Evolutionary conservation across 2,797 vertebrate species (phyloP).

Genomic region (Pygocentrus nattereri): DNA sequence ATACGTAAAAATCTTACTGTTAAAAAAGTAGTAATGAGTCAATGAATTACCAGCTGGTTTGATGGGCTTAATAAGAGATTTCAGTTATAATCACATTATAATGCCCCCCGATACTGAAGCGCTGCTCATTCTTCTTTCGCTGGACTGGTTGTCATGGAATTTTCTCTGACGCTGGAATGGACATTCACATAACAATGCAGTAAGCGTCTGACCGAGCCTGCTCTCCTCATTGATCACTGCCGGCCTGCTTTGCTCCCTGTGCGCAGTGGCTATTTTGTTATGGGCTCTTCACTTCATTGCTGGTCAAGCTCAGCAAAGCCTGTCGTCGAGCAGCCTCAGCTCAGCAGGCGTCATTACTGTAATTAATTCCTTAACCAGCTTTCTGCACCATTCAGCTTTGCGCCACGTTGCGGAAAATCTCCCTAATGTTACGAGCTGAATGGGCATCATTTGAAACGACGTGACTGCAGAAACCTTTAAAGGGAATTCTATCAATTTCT

Average conservation of each 20-base stretch:
- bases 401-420: slow-evolving; percentile 25
- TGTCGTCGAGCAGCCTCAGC: not conserved
- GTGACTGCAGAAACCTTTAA: not conserved
- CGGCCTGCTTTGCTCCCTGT: not conserved
- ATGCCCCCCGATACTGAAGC: too few species aligned
- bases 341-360: not conserved
- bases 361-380: slow-evolving; percentile 27
- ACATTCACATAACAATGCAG: not conserved
- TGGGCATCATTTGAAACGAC: slow-evolving; percentile 29
- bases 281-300: not conserved
- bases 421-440: slow-evolving; percentile 2
- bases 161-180: not conserved
- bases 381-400: slow-evolving; percentile 20
- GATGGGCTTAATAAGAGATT: too few species aligned
- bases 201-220: not conserved
- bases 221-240: not conserved
- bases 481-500: not conserved
- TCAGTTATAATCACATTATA: too few species aligned
- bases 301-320: slow-evolving; percentile 16
- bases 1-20: too few species aligned
- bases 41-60: too few species aligned
- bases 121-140: not conserved
- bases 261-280: not conserved
- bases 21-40: too few species aligned
- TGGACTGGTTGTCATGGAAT: not conserved